Conservation (phyloP, 2,888 invertebrate species). For the Rhorus exstirpatorius region DNA sequence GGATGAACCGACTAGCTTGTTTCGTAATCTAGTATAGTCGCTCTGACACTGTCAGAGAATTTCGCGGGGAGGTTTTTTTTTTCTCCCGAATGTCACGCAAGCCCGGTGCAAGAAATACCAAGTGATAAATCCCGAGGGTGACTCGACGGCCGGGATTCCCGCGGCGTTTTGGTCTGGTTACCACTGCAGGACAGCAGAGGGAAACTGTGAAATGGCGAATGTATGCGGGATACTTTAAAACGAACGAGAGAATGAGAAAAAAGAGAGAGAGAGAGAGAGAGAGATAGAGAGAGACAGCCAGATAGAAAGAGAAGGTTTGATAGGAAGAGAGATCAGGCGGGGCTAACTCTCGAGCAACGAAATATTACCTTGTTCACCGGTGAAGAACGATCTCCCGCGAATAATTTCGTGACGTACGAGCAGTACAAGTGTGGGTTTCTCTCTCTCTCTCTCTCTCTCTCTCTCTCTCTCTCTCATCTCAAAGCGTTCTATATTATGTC, state of each 20-base stretch:
- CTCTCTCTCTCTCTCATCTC: conserved; percentile 35
- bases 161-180: conserved; percentile 75
- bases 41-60: conserved; percentile 21
- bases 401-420: conserved; percentile 81
- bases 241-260: conserved; percentile 56
- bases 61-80: conserved; percentile 13
- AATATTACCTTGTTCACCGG: conserved; percentile 80
- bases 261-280: conserved; percentile 46
- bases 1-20: not conserved
- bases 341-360: conserved; percentile 71
- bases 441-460: conserved; percentile 30
- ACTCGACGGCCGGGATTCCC: conserved; percentile 69
- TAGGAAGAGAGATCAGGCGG: conserved; percentile 19
- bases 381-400: conserved; percentile 77
- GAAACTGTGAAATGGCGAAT: conserved; percentile 37
- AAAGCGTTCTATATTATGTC: conserved; percentile 25
- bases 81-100: conserved; percentile 12
- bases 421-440: conserved; percentile 38
- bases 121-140: conserved; percentile 81
- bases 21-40: not conserved
- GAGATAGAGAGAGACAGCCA: not conserved
- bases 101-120: conserved; percentile 75
- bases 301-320: conserved; percentile 4
- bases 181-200: conserved; percentile 67
- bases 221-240: conserved; percentile 38